phyloP scores from a whole-genome alignment of 2,888 invertebrate species.

The Melangyna quadrimaculata region DNA sequence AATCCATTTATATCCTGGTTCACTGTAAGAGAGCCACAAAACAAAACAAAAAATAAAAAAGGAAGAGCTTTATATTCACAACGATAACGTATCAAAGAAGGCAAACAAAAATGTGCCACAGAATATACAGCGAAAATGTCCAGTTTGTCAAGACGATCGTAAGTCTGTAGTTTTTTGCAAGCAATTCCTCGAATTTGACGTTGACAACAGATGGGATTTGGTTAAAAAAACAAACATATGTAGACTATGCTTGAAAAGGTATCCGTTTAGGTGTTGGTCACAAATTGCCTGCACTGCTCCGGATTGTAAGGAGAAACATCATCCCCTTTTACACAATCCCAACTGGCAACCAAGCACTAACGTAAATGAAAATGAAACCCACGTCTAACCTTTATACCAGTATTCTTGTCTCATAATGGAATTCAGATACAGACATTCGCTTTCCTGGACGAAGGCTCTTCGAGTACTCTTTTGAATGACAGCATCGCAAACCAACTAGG shows the following conservation, averaged over 20 bases:
- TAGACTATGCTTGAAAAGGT: constrained; percentile 3
- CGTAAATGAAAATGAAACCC: not conserved
- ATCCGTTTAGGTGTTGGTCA: not conserved
- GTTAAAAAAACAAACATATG: not conserved
- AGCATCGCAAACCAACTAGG: not conserved
- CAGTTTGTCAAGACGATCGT: not conserved
- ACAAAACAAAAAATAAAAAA: not conserved
- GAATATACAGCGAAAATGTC: not conserved
- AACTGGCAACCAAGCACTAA: no score
- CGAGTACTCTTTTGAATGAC: constrained; percentile 1
- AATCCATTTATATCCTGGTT: not conserved
- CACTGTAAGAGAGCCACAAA: not conserved
- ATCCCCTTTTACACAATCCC: constrained; percentile 12
- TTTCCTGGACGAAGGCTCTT: constrained; percentile 20
- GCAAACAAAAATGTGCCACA: no score
- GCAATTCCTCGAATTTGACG: no score
- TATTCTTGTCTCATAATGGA: not conserved
- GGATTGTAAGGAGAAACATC: not conserved
- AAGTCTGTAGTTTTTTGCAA: no score
- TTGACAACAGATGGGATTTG: not conserved
- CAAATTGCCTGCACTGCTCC: not conserved
- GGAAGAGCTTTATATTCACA: not conserved
- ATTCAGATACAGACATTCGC: not conserved
- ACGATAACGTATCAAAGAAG: not conserved
- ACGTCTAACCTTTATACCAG: not conserved